Evolutionary conservation across 1,140 invertebrate genomes (phyloP).

Genomic region (Leptopilina clavipes): DNA sequence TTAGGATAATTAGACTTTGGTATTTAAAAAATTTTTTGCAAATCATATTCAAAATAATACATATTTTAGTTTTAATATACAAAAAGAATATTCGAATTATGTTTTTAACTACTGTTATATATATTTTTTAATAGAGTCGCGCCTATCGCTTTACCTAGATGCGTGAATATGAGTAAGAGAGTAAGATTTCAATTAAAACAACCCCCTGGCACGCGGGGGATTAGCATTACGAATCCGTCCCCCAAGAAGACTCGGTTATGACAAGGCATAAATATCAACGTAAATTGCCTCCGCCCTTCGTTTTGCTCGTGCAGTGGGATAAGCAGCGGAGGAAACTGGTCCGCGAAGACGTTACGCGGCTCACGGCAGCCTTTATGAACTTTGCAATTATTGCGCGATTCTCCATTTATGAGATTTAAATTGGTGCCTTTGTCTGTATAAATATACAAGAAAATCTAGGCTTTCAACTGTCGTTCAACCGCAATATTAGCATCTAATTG

Average conservation of each 20-base stretch:
- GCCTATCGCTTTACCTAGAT: constrained; percentile 20
- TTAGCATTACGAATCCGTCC: constrained; percentile 74
- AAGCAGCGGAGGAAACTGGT: constrained; percentile 56
- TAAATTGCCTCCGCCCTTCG: constrained; percentile 67
- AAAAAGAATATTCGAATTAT: background rate
- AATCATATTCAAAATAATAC: no score
- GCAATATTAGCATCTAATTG: constrained; percentile 11
- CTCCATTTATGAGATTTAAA: constrained; percentile 72
- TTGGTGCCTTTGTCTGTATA: constrained; percentile 53
- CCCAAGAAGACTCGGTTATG: constrained; percentile 70
- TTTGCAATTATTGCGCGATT: constrained; percentile 70
- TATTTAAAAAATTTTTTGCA: no score
- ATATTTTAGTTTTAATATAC: no score
- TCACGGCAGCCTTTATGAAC: constrained; percentile 66
- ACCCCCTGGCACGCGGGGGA: constrained; percentile 71
- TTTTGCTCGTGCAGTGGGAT: constrained; percentile 53
- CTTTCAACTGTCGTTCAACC: constrained; percentile 36
- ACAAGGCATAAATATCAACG: constrained; percentile 76
- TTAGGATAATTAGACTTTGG: no score
- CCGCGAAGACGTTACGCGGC: constrained; percentile 57
- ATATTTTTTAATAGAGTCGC: background rate
- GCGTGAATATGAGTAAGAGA: constrained; percentile 64
- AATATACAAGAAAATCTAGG: background rate
- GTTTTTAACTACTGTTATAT: background rate
- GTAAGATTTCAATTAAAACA: constrained; percentile 77